Evolutionary conservation across 2,113 vertebrate species (phyloP).

Genomic region (Gyps fulvus): DNA sequence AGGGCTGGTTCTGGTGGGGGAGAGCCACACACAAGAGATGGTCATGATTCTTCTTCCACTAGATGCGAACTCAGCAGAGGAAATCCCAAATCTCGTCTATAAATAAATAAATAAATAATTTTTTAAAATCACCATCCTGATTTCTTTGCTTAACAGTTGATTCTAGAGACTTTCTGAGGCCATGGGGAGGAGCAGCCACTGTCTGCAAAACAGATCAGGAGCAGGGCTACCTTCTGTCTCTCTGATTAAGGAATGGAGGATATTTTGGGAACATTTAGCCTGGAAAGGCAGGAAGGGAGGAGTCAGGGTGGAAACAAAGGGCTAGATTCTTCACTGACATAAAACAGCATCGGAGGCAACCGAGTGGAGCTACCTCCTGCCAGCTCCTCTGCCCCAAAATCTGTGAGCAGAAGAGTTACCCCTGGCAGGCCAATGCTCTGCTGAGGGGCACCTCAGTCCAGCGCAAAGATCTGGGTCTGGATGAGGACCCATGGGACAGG

Average conservation of each 20-base stretch:
- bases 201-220: constrained; percentile 26
- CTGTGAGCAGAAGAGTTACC: background rate
- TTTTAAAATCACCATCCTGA: background rate
- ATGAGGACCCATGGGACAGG: background rate
- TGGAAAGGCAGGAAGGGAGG: constrained; percentile 26
- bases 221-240: background rate
- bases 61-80: background rate
- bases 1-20: background rate
- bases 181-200: background rate
- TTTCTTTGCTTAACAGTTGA: background rate
- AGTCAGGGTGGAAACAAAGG: background rate
- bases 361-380: rapidly evolving
- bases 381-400: background rate
- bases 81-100: background rate
- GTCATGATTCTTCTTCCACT: background rate
- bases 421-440: background rate
- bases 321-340: background rate
- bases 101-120: too few relatives aligned
- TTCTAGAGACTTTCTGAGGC: background rate
- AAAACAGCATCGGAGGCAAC: background rate
- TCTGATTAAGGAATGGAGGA: background rate
- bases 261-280: background rate
- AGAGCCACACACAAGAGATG: background rate
- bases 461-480: background rate
- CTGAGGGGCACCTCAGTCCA: background rate